These are phyloP conservation scores for Eriosoma lanigerum DNA, from an alignment of 1,140 invertebrate genomes.

Conservation along the genomic window DNA sequence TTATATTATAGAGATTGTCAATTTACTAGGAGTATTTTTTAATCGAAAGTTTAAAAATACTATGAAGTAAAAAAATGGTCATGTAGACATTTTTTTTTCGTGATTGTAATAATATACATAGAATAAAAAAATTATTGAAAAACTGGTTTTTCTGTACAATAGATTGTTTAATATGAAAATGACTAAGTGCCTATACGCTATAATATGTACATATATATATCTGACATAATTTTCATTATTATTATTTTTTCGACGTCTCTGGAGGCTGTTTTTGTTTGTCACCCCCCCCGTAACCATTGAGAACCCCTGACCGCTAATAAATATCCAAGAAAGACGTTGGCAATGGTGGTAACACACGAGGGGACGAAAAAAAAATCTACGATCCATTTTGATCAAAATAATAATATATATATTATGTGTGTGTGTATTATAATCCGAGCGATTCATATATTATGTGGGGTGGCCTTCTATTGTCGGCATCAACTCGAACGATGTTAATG, in stretches of 20 bases:
- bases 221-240: not conserved
- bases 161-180: conserved; percentile 4
- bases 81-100: too few species aligned
- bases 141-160: not conserved
- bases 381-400: conserved; percentile 45
- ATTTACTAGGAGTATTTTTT: too few species aligned
- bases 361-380: conserved; percentile 33
- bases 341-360: conserved; percentile 5
- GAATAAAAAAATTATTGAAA: too few species aligned
- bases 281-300: not conserved
- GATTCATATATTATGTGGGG: conserved; percentile 31
- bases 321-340: conserved; percentile 18
- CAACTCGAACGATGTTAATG: conserved; percentile 52
- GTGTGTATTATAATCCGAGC: conserved; percentile 48
- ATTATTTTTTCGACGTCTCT: conserved; percentile 46
- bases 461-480: conserved; percentile 49
- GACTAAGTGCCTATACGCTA: not conserved
- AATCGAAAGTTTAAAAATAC: too few species aligned
- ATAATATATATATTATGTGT: conserved; percentile 29
- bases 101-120: too few species aligned
- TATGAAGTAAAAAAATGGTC: too few species aligned
- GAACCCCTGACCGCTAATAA: conserved; percentile 52
- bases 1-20: too few species aligned
- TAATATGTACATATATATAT: not conserved
- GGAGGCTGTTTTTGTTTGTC: conserved; percentile 44